A percentile compares a stretch with the other conserved stretches of the same genome.
Evolutionary conservation across 2,888 invertebrate species (phyloP).

Genomic region (Phyllotreta cruciferae): DNA sequence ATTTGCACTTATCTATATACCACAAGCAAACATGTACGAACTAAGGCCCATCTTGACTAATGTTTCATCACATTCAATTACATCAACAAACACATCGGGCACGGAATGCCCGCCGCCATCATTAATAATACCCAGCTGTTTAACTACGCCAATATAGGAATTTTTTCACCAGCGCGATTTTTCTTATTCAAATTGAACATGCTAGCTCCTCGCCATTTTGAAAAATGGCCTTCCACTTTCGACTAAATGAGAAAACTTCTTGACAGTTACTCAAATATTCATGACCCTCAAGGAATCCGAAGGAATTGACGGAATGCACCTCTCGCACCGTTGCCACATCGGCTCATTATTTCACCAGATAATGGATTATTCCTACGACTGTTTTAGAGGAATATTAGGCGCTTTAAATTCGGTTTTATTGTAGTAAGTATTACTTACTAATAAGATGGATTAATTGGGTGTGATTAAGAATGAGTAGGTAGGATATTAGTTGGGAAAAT

Average conservation of each 20-base stretch:
- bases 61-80: too few relatives aligned
- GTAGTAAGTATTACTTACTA: too few relatives aligned
- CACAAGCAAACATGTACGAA: too few relatives aligned
- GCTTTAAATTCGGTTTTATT: too few relatives aligned
- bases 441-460: too few relatives aligned
- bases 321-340: conserved; percentile 2
- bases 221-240: conserved; percentile 51
- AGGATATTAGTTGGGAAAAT: background rate
- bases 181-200: conserved; percentile 29
- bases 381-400: too few relatives aligned
- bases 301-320: conserved; percentile 20
- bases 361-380: too few relatives aligned
- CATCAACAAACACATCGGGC: too few relatives aligned
- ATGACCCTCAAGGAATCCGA: conserved; percentile 50
- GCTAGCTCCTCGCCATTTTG: conserved; percentile 35
- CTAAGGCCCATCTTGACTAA: background rate
- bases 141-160: conserved; percentile 3
- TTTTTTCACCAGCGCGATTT: conserved; percentile 4
- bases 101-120: background rate
- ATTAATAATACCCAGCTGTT: background rate
- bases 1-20: too few relatives aligned
- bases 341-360: background rate
- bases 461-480: too few relatives aligned
- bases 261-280: conserved; percentile 55
- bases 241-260: conserved; percentile 53